Percentiles rank a stretch among this genome's conserved stretches.
These are phyloP conservation scores for Arion vulgaris DNA, from an alignment of 1,140 invertebrate genomes.

Conservation along the genomic window DNA sequence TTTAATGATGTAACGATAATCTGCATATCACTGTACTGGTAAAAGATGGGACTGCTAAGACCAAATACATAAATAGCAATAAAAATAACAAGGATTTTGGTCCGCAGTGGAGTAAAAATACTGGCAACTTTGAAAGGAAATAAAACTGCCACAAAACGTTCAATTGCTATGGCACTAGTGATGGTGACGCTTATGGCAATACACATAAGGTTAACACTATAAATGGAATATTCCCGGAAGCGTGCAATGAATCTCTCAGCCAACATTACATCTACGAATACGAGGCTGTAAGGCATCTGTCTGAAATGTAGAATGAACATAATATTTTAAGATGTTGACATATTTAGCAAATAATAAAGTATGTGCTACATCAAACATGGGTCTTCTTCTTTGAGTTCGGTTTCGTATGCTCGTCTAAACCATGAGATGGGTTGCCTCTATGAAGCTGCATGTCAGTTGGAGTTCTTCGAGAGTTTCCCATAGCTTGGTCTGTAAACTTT, in stretches of 20 bases:
- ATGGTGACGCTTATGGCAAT: neutral
- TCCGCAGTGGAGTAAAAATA: neutral
- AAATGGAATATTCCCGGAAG: neutral
- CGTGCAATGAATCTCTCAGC: neutral
- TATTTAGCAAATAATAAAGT: no score
- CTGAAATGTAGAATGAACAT: neutral
- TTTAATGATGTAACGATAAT: neutral
- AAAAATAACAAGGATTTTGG: neutral
- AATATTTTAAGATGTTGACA: no score
- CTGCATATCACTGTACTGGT: neutral
- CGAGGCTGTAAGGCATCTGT: neutral
- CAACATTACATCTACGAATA: neutral
- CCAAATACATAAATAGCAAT: neutral
- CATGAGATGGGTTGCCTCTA: no score
- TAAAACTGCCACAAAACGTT: neutral
- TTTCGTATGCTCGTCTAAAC: no score
- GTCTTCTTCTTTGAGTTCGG: no score
- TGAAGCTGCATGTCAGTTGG: no score
- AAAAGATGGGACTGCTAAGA: neutral
- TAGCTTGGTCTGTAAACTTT: no score
- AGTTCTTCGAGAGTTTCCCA: no score
- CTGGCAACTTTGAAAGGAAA: slow-evolving; percentile 1
- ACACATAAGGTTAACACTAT: neutral
- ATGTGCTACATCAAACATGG: no score
- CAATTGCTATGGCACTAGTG: neutral